Conservation (phyloP, 2,888 invertebrate species). For the Heliconius ethilla region DNA sequence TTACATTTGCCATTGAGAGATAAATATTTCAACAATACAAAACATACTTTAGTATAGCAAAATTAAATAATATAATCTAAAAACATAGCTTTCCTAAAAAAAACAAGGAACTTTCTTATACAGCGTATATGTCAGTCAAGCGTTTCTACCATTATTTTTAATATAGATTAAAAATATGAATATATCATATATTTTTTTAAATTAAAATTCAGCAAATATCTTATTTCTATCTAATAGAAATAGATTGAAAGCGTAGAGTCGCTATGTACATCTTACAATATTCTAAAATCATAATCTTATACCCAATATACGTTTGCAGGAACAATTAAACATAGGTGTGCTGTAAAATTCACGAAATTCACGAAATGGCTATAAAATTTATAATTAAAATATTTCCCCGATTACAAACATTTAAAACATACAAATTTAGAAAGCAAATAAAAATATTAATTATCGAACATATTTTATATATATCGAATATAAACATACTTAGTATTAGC, state of each 20-base stretch:
- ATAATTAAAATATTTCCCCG: background rate
- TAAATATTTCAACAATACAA: background rate
- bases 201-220: slow-evolving; percentile 17
- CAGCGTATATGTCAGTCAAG: slow-evolving; percentile 24
- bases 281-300: background rate
- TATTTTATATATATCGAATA: background rate
- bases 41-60: slow-evolving; percentile 1
- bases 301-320: background rate
- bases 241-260: slow-evolving; percentile 8
- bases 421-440: background rate
- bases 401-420: background rate
- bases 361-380: background rate
- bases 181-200: background rate
- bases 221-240: slow-evolving; percentile 31
- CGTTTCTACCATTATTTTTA: slow-evolving; percentile 11
- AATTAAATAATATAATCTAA: slow-evolving; percentile 1
- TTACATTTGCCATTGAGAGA: background rate
- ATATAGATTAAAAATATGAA: background rate
- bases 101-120: slow-evolving; percentile 17
- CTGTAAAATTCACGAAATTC: background rate
- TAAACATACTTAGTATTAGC: background rate
- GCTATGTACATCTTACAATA: slow-evolving; percentile 16
- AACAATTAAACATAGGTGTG: background rate
- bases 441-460: background rate
- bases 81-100: background rate